Conservation (phyloP, 2,113 vertebrate species). For the Calidris pugnax region DNA sequence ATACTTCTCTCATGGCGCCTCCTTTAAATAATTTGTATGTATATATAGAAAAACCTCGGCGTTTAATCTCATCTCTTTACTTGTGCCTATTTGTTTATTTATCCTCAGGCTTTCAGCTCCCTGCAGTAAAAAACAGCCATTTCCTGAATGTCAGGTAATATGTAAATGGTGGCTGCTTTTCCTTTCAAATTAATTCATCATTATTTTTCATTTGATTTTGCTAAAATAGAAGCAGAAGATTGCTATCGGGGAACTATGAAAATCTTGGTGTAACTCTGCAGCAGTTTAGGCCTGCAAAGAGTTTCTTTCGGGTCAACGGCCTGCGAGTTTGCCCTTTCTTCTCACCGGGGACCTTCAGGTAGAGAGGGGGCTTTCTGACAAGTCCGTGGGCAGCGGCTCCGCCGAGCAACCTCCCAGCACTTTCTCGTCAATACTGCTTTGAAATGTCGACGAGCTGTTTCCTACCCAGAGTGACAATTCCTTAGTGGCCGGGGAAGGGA, state of each 20-base stretch:
- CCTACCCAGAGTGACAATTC: not conserved
- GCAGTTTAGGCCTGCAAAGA: not conserved
- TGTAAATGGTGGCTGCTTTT: constrained; percentile 45
- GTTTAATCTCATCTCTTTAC: constrained; percentile 30
- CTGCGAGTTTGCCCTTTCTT: not conserved
- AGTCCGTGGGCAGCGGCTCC: not conserved
- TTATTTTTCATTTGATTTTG: constrained; percentile 2
- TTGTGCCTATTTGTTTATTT: constrained; percentile 40
- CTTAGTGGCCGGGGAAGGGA: not conserved
- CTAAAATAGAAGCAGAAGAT: not conserved
- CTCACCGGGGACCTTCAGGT: not conserved
- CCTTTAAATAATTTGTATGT: constrained; percentile 1
- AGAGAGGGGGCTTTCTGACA: not conserved
- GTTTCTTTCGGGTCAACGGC: not conserved
- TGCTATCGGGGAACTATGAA: not conserved
- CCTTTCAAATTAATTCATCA: constrained; percentile 19
- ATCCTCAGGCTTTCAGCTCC: constrained; percentile 6
- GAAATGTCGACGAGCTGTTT: not conserved
- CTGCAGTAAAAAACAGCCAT: not conserved
- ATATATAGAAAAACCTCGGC: not conserved
- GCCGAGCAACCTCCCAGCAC: not conserved
- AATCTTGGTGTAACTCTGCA: not conserved
- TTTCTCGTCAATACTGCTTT: not conserved
- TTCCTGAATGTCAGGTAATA: constrained; percentile 51
- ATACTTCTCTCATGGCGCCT: not conserved